Percentiles rank a stretch among this genome's conserved stretches.
Evolutionary conservation across 2,888 invertebrate genomes (phyloP).

Genomic region (Drosophila cracens): DNA sequence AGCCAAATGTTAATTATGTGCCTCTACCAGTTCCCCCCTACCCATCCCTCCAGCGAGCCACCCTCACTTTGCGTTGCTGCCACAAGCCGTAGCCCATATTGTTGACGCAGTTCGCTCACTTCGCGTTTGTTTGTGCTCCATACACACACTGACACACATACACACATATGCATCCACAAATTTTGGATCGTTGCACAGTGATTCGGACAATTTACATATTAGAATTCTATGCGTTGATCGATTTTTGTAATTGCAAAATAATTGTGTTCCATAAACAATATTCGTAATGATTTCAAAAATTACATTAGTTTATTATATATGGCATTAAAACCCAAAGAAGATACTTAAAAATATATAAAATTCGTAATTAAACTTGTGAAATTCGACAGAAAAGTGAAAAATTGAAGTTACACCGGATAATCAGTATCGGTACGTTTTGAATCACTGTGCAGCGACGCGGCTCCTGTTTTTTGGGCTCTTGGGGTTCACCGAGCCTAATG

Average conservation of each 20-base stretch:
- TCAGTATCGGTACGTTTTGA: constrained; percentile 3
- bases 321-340: neutral
- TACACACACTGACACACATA: constrained; percentile 10
- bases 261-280: neutral
- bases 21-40: constrained; percentile 28
- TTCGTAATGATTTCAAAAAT: neutral
- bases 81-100: constrained; percentile 41
- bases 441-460: constrained; percentile 27
- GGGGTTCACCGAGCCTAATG: constrained; percentile 44
- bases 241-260: neutral
- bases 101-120: constrained; percentile 51
- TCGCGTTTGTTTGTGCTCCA: constrained; percentile 51
- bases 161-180: constrained; percentile 19
- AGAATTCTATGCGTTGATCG: neutral
- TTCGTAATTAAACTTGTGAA: neutral
- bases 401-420: neutral
- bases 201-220: constrained; percentile 1
- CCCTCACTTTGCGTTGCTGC: constrained; percentile 38
- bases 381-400: neutral
- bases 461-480: constrained; percentile 9
- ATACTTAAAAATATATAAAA: neutral
- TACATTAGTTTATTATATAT: neutral
- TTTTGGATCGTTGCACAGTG: constrained; percentile 46
- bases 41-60: neutral
- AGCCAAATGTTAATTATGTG: constrained; percentile 77